Percentiles rank a stretch among this genome's conserved stretches.
Conservation (phyloP, 2,113 vertebrate genomes). For the Tachuris rubrigastra region DNA sequence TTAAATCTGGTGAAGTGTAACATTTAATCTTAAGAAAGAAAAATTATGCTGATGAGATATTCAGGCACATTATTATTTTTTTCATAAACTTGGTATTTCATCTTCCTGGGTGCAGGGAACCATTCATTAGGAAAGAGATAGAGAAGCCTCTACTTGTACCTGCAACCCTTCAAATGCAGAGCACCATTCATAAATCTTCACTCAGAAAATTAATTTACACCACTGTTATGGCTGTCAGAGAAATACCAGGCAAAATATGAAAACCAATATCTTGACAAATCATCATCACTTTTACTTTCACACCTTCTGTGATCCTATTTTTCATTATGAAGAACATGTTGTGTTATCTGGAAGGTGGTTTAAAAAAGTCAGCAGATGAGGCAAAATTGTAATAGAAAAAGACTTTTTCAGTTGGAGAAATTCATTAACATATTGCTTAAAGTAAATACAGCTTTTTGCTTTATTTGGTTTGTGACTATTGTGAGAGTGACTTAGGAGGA, state of each 20-base stretch:
- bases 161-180: neutral
- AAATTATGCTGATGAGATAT: too few species aligned
- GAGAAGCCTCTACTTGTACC: neutral
- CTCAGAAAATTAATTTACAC: neutral
- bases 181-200: neutral
- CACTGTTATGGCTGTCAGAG: neutral
- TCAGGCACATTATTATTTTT: too few species aligned
- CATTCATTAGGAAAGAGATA: neutral
- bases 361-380: neutral
- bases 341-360: neutral
- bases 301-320: neutral
- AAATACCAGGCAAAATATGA: neutral
- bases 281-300: neutral
- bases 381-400: neutral
- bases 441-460: neutral
- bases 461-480: neutral
- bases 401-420: neutral
- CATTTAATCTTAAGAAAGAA: neutral
- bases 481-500: neutral
- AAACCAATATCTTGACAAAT: neutral
- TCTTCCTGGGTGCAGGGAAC: neutral
- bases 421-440: neutral
- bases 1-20: neutral
- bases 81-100: neutral
- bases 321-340: neutral